Evolutionary conservation across 2,113 vertebrate genomes (phyloP).

Genomic region (Cyanocitta stelleri): DNA sequence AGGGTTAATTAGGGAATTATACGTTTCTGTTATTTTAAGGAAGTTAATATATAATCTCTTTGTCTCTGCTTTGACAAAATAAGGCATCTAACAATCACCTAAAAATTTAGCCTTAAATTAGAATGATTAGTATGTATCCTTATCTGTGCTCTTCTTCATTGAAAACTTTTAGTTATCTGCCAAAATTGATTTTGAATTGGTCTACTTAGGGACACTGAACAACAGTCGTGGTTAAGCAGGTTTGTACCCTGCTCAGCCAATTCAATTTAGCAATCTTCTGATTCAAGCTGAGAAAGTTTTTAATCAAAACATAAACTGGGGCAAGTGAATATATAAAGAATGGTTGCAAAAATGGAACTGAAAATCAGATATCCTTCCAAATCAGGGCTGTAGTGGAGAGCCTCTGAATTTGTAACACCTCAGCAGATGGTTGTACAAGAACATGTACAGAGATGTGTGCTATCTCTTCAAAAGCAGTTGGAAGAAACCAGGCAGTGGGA

Average conservation of each 20-base stretch:
- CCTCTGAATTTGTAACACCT: not conserved
- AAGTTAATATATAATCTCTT: not conserved
- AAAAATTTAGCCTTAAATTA: not conserved
- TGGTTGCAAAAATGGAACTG: not conserved
- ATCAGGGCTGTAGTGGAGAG: not conserved
- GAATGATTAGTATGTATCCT: not conserved
- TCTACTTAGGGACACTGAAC: not conserved
- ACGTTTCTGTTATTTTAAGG: not conserved
- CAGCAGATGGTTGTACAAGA: not conserved
- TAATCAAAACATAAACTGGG: not conserved
- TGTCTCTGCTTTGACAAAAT: not conserved
- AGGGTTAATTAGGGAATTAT: not conserved
- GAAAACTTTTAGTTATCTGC: not conserved
- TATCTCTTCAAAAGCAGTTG: not conserved
- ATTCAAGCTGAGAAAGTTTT: not conserved
- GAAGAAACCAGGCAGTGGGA: not conserved
- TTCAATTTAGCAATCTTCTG: not conserved
- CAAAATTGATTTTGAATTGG: not conserved
- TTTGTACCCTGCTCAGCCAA: not conserved
- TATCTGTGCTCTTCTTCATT: not conserved
- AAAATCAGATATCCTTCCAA: not conserved
- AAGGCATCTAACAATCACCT: not conserved
- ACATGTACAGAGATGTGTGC: not conserved
- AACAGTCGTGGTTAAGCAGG: not conserved
- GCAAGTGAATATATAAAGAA: not conserved